Evolutionary conservation across 2,888 invertebrate genomes (phyloP), one percentile per base, ranked within the genome.

Genomic region (Diloba caeruleocephala): DNA sequence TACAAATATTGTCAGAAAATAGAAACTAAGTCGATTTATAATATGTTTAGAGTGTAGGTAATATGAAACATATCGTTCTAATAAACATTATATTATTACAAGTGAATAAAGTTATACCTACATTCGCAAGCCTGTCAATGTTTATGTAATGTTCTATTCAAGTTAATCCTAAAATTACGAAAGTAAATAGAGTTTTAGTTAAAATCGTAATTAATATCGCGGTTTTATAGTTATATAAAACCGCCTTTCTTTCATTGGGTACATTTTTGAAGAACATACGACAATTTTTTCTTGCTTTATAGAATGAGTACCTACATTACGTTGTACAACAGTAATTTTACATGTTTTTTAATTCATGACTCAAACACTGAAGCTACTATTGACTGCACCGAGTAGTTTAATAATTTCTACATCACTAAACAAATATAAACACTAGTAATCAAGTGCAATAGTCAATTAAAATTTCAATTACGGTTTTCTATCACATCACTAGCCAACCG

Each of bases 381-480:
- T 38, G 31, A 52, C 31, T 15, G 44, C 19, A 44, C 26, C 45
- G 44, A 41, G 48, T 37, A 28, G 46, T 51, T 32, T 44, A 12
- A 14, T 44, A 21, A 21, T 51, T 52, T 59, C 37, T 23, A 32
- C 56, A 44, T 56, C 37, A 46, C 43, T 57, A 62, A 69, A 58
- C 44, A 63, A 59, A 46, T 55, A 57, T 58, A 61, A 48, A 36
- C 53, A 29, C 44, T 45, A 43, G 58, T 56, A 66, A 66, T 53
- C 52, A 52, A 61, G 28, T 36, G 45, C 50, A 48, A 28, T 17
- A 50, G 53, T 70, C 65, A 71, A 79, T 81, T 74, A 74, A 61
- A 58, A 71, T 70, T 76, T 74, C 66, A 78, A 81, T 81, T 76
- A 73, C 55, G 48, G 56, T 73, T 71, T 65, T 68, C 68, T 66